These are phyloP conservation scores for Phaonia tiefii DNA, from an alignment of 2,888 invertebrate species.

Conservation along the genomic window DNA sequence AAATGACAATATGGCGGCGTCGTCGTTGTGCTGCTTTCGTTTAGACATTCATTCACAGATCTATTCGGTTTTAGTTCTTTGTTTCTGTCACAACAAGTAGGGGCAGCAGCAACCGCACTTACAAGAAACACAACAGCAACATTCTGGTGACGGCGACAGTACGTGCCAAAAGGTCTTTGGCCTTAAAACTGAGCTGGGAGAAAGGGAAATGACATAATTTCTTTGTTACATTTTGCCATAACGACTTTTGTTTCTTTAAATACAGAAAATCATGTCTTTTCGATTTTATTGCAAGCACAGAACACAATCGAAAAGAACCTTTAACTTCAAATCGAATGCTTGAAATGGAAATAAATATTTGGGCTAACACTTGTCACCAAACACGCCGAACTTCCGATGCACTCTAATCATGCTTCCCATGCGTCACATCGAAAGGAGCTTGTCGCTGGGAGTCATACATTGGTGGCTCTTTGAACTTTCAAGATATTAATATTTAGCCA, in stretches of 20 bases:
- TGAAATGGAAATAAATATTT: no score
- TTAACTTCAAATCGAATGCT: no score
- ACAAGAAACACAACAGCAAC: background rate
- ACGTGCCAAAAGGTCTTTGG: constrained; percentile 62
- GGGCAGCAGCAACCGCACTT: background rate
- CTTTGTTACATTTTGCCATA: constrained; percentile 23
- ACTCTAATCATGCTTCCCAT: no score
- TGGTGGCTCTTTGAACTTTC: no score
- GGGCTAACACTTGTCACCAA: no score
- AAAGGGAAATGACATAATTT: constrained; percentile 67
- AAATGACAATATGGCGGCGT: constrained; percentile 58
- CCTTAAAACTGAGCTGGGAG: constrained; percentile 52
- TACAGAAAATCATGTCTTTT: background rate
- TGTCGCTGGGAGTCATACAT: no score
- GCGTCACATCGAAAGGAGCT: no score
- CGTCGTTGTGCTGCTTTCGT: constrained; percentile 42
- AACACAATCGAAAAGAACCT: no score
- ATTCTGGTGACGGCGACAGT: constrained; percentile 37
- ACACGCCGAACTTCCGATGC: no score
- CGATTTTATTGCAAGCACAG: no score
- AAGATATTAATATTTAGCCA: no score
- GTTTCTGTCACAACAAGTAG: constrained; percentile 27
- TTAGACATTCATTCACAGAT: constrained; percentile 15
- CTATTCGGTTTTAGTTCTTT: constrained; percentile 10
- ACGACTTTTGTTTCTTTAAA: constrained; percentile 4